Conservation (phyloP, 2,113 vertebrate genomes). For the Varanus salvator region DNA sequence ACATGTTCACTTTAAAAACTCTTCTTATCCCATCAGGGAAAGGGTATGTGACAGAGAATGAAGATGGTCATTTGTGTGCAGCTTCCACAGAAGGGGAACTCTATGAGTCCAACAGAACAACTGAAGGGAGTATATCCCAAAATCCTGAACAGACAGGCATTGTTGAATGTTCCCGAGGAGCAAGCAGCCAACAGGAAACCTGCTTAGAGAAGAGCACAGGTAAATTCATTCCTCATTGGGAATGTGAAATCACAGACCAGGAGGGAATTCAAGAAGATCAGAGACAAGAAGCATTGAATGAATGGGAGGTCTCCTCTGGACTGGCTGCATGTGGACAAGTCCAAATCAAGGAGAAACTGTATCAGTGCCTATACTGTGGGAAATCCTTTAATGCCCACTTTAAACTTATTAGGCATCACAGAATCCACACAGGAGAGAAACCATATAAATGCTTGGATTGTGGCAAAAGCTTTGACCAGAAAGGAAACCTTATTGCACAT, state of each 20-base stretch:
- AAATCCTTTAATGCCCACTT: slow-evolving; percentile 79
- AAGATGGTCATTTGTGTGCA: not conserved
- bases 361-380: slow-evolving; percentile 73
- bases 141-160: too few relatives aligned
- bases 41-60: not conserved
- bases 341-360: slow-evolving; percentile 80
- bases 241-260: not conserved
- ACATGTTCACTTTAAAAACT: not conserved
- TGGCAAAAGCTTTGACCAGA: slow-evolving; percentile 2
- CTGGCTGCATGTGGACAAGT: slow-evolving; percentile 54
- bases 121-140: not conserved
- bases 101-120: not conserved
- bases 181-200: not conserved
- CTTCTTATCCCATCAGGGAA: slow-evolving; percentile 5
- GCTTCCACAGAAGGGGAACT: not conserved
- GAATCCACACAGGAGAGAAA: slow-evolving; percentile 8
- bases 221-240: not conserved
- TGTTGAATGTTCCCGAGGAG: not conserved
- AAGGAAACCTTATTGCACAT: slow-evolving; percentile 4
- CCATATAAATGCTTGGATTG: slow-evolving; percentile 1
- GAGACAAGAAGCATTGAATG: too few relatives aligned
- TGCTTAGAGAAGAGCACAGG: not conserved
- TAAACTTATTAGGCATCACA: slow-evolving; percentile 69
- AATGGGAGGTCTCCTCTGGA: not conserved
- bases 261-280: not conserved